Base-by-base conservation (phyloP, 2,113 vertebrate species). In the Cephalophus harveyi region DNA sequence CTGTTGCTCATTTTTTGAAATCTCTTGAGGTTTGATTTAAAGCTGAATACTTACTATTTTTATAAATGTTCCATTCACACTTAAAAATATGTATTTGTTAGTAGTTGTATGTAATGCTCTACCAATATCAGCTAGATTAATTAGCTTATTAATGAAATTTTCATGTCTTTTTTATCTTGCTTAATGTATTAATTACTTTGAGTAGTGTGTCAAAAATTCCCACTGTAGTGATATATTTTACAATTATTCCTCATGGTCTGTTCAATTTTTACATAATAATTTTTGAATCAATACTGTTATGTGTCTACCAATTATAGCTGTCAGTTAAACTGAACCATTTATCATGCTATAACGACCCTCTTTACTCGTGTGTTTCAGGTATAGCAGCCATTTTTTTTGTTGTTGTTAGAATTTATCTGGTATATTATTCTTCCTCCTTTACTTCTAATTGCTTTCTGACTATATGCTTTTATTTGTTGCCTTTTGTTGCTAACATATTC, bases 211-310 rank as follows among this genome's bases (percentile, higher is more conserved):
- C 60, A 85, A 87, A 93, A 94, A 55, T 7, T 48, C 27, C 36
- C 6, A n/a, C 8, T 62, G 19, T 81, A 55, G 59, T 83, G 83
- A 89, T 64, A 8, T 62, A 93, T 87, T 95, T 95, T 87, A 91
- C 15, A 84, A 36, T 85, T 93, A 93, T 21, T 95, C 3, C 11
- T 91, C 33, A 67, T 89, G 27, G 15, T 76, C 54, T 94, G 15
- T 92, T 83, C 52, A 94, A 82, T 30, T 92, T 94, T 96, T 86
- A 87, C 16, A 50, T 96, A 92, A 89, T 94, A 95, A 54, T 59
- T 94, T 92, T 89, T 95, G 57, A 97, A 17, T 89, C 30, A 90
- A 7, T 92, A 64, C 40, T 78, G 48, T 60, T 87, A 95, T 50
- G 13, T 95, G 15, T 43, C 57, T 88, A 43, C 52, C 81, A 81